Percentiles rank a stretch among this genome's conserved stretches.
These are phyloP conservation scores for Cephalopterus ornatus DNA, from an alignment of 2,113 vertebrate genomes.

Conservation along the genomic window DNA sequence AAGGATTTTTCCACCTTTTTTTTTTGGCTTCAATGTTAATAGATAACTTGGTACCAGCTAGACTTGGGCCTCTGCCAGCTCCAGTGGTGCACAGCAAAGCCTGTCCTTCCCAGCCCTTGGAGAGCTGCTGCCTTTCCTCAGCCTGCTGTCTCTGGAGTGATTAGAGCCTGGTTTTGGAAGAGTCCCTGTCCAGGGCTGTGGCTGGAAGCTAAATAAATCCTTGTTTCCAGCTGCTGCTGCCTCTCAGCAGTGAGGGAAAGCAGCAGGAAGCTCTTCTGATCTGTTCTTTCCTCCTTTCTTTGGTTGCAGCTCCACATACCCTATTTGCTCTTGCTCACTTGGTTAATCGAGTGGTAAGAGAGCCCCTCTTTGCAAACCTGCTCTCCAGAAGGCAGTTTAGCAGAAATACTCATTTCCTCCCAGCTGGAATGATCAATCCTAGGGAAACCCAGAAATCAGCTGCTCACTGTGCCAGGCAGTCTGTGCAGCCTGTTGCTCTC, in stretches of 20 bases:
- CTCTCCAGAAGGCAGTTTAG: background rate
- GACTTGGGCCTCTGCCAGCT: background rate
- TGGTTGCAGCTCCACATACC: background rate
- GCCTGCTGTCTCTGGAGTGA: background rate
- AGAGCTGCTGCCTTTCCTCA: background rate
- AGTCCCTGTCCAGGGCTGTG: background rate
- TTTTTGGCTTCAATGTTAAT: background rate
- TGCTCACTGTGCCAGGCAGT: background rate
- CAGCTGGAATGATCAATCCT: fast-evolving
- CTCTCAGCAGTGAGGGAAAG: background rate
- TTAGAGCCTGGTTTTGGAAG: background rate
- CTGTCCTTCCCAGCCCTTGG: background rate
- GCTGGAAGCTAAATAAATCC: background rate
- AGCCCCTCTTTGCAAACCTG: background rate
- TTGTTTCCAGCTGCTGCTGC: background rate
- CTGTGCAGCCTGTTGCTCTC: background rate
- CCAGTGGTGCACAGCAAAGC: background rate
- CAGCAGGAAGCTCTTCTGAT: background rate
- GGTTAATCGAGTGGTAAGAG: background rate
- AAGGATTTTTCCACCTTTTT: background rate
- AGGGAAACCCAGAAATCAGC: background rate
- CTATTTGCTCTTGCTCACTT: background rate
- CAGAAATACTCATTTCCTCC: background rate
- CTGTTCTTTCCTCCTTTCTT: background rate
- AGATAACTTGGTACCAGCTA: background rate